These are phyloP conservation scores for Peromyscus aztecus DNA, from an alignment of 2,797 vertebrate species.

Conservation along the genomic window DNA sequence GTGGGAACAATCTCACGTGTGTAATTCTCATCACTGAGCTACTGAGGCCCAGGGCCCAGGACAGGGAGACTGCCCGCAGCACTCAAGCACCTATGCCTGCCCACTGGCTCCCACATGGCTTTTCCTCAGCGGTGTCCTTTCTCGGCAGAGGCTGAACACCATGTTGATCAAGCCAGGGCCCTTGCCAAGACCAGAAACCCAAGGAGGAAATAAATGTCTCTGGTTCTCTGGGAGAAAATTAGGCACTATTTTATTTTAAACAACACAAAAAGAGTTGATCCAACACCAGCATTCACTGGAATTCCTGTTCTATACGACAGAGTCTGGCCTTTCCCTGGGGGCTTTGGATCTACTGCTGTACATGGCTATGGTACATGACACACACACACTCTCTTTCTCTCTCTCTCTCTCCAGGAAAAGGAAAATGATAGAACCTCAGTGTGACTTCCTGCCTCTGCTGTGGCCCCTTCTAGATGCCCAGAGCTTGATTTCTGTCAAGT, in stretches of 20 bases:
- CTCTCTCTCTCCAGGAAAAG: too few relatives aligned
- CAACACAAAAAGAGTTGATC: not conserved
- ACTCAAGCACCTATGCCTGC: not conserved
- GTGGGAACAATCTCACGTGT: too few relatives aligned
- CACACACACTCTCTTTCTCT: too few relatives aligned
- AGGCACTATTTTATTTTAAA: not conserved
- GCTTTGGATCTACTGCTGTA: not conserved
- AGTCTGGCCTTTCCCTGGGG: not conserved
- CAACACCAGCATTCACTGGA: not conserved
- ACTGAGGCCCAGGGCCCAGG: not conserved
- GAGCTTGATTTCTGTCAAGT: not conserved
- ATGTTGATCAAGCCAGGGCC: not conserved
- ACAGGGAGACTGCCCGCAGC: not conserved
- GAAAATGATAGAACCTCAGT: not conserved
- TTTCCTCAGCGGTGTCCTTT: not conserved
- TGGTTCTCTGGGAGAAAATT: not conserved
- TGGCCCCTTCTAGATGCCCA: not conserved
- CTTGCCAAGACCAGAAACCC: not conserved
- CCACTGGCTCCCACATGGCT: not conserved
- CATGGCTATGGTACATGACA: not conserved
- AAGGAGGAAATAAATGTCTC: not conserved
- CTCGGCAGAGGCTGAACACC: not conserved
- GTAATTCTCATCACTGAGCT: not conserved
- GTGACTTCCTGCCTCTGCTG: rapidly evolving
- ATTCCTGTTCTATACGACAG: not conserved